Percentiles rank a stretch among this genome's conserved stretches.
Conservation (phyloP, 2,797 vertebrate species). For the Valencia hispanica region DNA sequence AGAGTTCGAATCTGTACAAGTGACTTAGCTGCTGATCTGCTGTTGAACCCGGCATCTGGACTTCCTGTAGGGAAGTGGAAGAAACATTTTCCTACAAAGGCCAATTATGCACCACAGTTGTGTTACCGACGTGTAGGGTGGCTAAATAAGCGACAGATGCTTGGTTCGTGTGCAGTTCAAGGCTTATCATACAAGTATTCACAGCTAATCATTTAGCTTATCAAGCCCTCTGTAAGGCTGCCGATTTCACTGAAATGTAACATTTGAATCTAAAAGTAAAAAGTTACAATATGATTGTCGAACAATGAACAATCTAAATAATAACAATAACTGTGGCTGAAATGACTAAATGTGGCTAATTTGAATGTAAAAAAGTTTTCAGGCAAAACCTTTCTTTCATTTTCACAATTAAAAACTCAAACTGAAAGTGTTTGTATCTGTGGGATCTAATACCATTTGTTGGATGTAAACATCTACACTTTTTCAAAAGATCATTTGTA, state of each 20-base stretch:
- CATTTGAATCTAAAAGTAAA: neutral
- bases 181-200: neutral
- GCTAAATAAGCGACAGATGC: conserved; percentile 16
- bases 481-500: neutral
- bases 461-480: neutral
- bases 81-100: conserved; percentile 35
- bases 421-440: neutral
- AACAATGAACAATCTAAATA: neutral
- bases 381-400: neutral
- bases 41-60: conserved; percentile 57
- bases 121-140: conserved; percentile 26
- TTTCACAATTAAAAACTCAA: neutral
- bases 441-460: neutral
- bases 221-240: neutral
- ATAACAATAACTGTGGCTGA: no score
- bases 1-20: conserved; percentile 1
- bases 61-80: conserved; percentile 37
- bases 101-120: conserved; percentile 33
- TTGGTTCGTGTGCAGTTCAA: conserved; percentile 27
- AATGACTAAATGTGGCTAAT: neutral
- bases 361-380: neutral
- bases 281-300: neutral
- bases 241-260: neutral
- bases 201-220: neutral
- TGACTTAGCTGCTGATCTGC: conserved; percentile 33